A percentile compares a stretch with the other conserved stretches of the same genome.
Conservation (phyloP, 2,797 vertebrate species). For the Tarsius wallacei region DNA sequence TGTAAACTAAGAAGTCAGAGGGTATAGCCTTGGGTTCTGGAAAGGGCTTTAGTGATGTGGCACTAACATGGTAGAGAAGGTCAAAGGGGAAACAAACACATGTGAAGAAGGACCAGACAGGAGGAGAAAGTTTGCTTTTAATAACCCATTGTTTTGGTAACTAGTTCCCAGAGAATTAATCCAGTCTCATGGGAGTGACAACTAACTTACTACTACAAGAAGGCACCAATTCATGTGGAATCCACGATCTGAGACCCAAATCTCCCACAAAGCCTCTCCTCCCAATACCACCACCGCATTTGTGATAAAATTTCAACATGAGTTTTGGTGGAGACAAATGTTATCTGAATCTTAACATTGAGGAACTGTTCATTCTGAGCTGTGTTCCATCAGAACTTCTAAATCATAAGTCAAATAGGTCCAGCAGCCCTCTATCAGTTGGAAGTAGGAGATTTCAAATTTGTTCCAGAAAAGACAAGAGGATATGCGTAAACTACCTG, state of each 20-base stretch:
- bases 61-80: not conserved
- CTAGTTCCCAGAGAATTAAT: not conserved
- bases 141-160: not conserved
- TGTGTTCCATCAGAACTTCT: not conserved
- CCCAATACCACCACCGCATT: not conserved
- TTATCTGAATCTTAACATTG: not conserved
- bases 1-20: not conserved
- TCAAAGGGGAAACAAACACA: not conserved
- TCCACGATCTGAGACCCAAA: not conserved
- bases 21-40: not conserved
- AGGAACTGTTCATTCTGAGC: not conserved
- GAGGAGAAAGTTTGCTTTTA: not conserved
- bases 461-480: not conserved
- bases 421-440: not conserved
- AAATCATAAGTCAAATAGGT: not conserved
- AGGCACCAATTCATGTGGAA: too few species aligned
- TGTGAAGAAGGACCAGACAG: not conserved
- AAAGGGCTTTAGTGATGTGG: not conserved
- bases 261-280: not conserved
- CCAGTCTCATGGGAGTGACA: not conserved
- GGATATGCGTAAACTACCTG: not conserved
- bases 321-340: not conserved
- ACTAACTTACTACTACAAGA: not conserved
- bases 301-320: not conserved
- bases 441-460: not conserved